These are phyloP conservation scores for Plebejus argus DNA, from an alignment of 2,888 invertebrate species.

Conservation along the genomic window DNA sequence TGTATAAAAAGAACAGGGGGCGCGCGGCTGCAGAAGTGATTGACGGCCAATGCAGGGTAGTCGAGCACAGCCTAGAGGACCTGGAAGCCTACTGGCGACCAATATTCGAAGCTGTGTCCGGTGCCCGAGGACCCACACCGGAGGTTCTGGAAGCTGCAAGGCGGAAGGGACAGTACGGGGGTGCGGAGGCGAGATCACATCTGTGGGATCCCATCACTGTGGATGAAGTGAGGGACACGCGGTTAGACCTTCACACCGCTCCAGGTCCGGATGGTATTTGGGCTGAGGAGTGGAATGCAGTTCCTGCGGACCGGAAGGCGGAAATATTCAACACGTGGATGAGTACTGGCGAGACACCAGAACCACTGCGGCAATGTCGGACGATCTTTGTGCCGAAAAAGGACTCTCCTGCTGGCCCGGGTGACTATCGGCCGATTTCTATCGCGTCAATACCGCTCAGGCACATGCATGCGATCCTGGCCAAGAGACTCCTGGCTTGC, in stretches of 20 bases:
- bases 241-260: conserved; percentile 36
- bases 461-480: conserved; percentile 48
- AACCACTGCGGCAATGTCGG: conserved; percentile 39
- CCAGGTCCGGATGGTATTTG: conserved; percentile 46
- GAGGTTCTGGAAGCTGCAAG: conserved; percentile 25
- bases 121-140: conserved; percentile 31
- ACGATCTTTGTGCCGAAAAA: conserved; percentile 45
- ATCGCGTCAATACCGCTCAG: conserved; percentile 46
- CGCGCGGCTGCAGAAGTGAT: conserved; percentile 40
- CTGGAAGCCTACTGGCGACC: conserved; percentile 44
- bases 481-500: conserved; percentile 41
- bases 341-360: conserved; percentile 37
- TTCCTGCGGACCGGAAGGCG: conserved; percentile 37
- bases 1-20: conserved; percentile 28
- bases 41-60: conserved; percentile 38
- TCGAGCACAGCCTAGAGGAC: conserved; percentile 37
- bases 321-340: conserved; percentile 41
- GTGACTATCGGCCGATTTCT: conserved; percentile 47
- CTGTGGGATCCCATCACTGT: conserved; percentile 39
- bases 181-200: conserved; percentile 17
- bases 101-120: conserved; percentile 38
- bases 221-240: conserved; percentile 40
- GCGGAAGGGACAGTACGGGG: conserved; percentile 30
- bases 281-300: conserved; percentile 38
- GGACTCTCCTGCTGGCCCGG: conserved; percentile 41